Conservation (phyloP, 2,797 vertebrate species). For the Sebastes ruberrimus region DNA sequence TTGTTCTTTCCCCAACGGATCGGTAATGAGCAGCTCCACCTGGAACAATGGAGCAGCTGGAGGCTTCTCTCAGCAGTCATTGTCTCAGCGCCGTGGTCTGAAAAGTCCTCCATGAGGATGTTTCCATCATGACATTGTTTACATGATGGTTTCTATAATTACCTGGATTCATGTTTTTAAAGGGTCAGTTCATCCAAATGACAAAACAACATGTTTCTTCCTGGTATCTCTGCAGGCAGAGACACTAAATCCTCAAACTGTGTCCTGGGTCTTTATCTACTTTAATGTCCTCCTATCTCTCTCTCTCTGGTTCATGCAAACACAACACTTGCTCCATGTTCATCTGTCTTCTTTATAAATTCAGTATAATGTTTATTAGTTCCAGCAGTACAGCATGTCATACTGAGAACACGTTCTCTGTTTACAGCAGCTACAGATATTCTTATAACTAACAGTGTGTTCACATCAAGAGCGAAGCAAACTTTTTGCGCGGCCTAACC, state of each 20-base stretch:
- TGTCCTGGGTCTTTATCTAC: too few species aligned
- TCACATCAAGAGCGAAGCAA: too few species aligned
- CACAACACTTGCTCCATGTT: neutral
- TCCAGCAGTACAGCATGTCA: neutral
- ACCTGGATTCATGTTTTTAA: neutral
- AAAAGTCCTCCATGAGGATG: neutral
- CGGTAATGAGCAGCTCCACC: constrained; percentile 2
- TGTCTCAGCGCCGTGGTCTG: neutral
- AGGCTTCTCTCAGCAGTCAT: neutral
- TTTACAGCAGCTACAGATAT: too few species aligned
- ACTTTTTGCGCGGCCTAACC: too few species aligned
- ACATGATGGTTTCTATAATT: neutral
- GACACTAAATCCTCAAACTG: neutral
- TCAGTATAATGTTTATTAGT: neutral
- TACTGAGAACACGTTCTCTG: neutral
- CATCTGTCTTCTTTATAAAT: neutral
- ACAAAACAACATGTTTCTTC: neutral
- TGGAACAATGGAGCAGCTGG: constrained; percentile 48
- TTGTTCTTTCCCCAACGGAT: neutral
- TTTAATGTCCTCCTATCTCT: neutral
- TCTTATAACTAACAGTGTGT: too few species aligned
- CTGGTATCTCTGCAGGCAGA: neutral
- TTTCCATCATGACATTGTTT: neutral
- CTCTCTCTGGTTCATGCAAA: neutral
- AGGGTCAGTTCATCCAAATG: neutral